These are phyloP conservation scores for Fistularia commersonii DNA, from an alignment of 2,797 vertebrate genomes.

Conservation along the genomic window DNA sequence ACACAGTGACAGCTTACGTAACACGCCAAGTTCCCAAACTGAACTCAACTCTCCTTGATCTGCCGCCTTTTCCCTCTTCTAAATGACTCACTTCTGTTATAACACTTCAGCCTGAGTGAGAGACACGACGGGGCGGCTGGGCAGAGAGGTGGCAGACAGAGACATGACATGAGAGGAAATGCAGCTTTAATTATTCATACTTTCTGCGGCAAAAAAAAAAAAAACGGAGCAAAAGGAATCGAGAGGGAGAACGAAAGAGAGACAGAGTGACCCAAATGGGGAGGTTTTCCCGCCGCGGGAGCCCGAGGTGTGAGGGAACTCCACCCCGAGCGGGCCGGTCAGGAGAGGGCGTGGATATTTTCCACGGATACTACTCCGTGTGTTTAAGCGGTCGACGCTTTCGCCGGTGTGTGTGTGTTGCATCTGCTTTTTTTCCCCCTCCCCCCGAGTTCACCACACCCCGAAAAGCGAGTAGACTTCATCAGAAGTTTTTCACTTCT, in stretches of 20 bases:
- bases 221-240: slow-evolving; percentile 11
- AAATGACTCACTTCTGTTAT: slow-evolving; percentile 79
- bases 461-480: slow-evolving; percentile 38
- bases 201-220: slow-evolving; percentile 57
- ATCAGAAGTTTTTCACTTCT: slow-evolving; percentile 21
- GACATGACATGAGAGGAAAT: slow-evolving; percentile 68
- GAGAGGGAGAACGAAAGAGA: slow-evolving; percentile 18
- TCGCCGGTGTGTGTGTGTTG: slow-evolving; percentile 41
- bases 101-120: slow-evolving; percentile 71
- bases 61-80: slow-evolving; percentile 66
- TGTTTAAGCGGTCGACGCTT: no score
- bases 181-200: slow-evolving; percentile 77
- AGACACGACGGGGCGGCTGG: slow-evolving; percentile 46
- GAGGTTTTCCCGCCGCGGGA: slow-evolving; percentile 60
- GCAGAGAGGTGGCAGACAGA: slow-evolving; percentile 57
- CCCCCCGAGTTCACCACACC: slow-evolving; percentile 42
- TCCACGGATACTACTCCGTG: slow-evolving; percentile 39
- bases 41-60: slow-evolving; percentile 73
- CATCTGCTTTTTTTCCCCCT: slow-evolving; percentile 41
- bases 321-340: slow-evolving; percentile 39
- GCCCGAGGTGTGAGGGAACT: slow-evolving; percentile 58
- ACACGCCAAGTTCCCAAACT: slow-evolving; percentile 63
- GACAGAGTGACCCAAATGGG: slow-evolving; percentile 58
- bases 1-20: slow-evolving; percentile 73
- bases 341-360: slow-evolving; percentile 28